A percentile compares a stretch with the other conserved stretches of the same genome.
phyloP scores from a whole-genome alignment of 37 sponge, comb jelly and placozoan genomes.

The Agelas oroides region DNA sequence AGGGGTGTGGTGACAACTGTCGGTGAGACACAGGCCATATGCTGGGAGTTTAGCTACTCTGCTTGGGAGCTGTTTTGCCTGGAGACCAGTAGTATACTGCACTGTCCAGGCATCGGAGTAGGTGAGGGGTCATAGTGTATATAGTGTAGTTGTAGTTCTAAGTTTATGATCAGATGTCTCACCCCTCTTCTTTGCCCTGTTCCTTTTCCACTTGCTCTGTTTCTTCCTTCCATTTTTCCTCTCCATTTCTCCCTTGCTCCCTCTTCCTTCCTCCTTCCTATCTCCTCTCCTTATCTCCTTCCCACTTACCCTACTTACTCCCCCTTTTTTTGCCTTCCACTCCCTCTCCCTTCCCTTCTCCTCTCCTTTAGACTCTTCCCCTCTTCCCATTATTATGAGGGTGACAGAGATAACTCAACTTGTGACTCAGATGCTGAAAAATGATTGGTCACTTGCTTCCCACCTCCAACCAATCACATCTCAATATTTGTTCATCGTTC shows the following conservation, averaged over 20 bases:
- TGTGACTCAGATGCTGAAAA: constrained; percentile 51
- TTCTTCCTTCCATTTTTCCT: no score
- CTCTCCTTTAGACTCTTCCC: constrained; percentile 12
- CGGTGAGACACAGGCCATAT: constrained; percentile 12
- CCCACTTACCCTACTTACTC: no score
- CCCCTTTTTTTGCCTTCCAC: no score
- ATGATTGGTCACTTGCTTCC: constrained; percentile 34
- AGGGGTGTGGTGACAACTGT: constrained; percentile 5
- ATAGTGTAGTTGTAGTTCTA: no score
- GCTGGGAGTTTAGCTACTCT: constrained; percentile 63
- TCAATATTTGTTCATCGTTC: constrained; percentile 46
- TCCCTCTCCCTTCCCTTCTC: no score
- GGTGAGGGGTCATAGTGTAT: constrained; percentile 30
- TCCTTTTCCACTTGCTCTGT: no score
- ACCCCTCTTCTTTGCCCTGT: background rate
- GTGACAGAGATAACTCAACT: constrained; percentile 32
- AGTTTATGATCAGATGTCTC: background rate
- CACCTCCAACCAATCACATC: constrained; percentile 54
- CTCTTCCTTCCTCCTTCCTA: no score
- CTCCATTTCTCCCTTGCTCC: no score
- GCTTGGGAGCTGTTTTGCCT: constrained; percentile 70
- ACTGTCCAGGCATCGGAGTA: constrained; percentile 27
- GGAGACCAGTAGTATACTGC: constrained; percentile 39
- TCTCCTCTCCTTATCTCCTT: no score
- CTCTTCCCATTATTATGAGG: constrained; percentile 1